Evolutionary conservation across 2,113 vertebrate genomes (phyloP), one percentile per base, ranked within the genome.

Genomic region (Gallinago jamesoni): DNA sequence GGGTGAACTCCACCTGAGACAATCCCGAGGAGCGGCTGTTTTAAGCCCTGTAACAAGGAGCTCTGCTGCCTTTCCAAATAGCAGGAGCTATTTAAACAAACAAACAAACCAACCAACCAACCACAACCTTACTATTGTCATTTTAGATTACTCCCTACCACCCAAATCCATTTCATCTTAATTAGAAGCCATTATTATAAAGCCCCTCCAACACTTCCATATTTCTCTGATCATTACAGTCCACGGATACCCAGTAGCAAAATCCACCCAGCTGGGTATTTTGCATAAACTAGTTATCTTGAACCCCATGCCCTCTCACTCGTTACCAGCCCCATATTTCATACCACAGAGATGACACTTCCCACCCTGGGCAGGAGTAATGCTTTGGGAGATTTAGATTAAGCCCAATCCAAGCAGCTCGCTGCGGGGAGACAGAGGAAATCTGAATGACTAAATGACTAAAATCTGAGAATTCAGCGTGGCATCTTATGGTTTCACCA

Each of bases 201-300:
- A 55, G 78, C 63, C 33, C 48, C 92, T 83, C 45, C 0, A 19
- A 81, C 55, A 93, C 89, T 93, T 94, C 87, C 59, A 25, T 62
- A 76, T 89, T 89, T 87, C 81, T 91, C 77, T 89, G 47, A 95
- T 85, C 63, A 24, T 50, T 67, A 39, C 28, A 48, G 43, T 28
- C 53, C 35, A 64, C 31, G 62, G 68, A 89, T 8, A 37, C 48
- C 30, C 80, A 23, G 37, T 0, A 84, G 74, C 50, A 94, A 95
- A 94, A 85, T 82, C 89, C 67, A 93, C 55, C 87, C 79, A 88
- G 92, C 87, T 91, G 74, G 28, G 70, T 35, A 52, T 87, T 94
- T 85, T 87, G 90, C 95, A 93, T 90, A 91, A 96, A 96, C 67
- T 88, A 74, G 89, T 95, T 94, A 94, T 94, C 87, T 95, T 69